These are phyloP conservation scores for Nesometra sesokonis DNA, from an alignment of 35 echinoderm and acorn worm genomes.

Conservation along the genomic window DNA sequence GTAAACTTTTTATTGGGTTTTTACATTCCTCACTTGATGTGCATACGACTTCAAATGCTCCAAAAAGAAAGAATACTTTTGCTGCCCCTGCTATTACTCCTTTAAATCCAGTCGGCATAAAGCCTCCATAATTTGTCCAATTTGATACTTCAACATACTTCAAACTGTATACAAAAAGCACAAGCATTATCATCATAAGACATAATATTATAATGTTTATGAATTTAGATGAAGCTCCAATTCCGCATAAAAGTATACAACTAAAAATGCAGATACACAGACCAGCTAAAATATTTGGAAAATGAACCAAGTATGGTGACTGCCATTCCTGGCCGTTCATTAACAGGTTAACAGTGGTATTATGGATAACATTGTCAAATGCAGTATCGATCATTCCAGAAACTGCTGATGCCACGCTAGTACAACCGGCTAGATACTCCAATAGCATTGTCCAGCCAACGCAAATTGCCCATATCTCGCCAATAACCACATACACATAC, in stretches of 20 bases:
- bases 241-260: constrained; percentile 7
- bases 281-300: constrained; percentile 47
- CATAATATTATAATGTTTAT: constrained; percentile 39
- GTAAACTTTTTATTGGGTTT: constrained; percentile 23
- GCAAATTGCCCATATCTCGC: constrained; percentile 58
- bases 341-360: constrained; percentile 40
- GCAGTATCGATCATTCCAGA: constrained; percentile 48
- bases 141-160: constrained; percentile 30
- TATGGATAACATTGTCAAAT: constrained; percentile 18
- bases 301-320: constrained; percentile 17
- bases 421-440: constrained; percentile 17
- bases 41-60: constrained; percentile 35
- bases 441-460: constrained; percentile 73
- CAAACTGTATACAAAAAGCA: constrained; percentile 34
- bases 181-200: constrained; percentile 28
- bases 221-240: constrained; percentile 37
- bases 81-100: constrained; percentile 53
- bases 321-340: constrained; percentile 42
- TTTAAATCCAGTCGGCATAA: constrained; percentile 37
- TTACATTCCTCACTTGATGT: constrained; percentile 28
- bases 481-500: constrained; percentile 55
- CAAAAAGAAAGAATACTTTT: constrained; percentile 20
- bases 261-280: constrained; percentile 3
- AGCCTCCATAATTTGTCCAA: constrained; percentile 39
- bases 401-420: constrained; percentile 40